Evolutionary conservation across 2,113 vertebrate genomes (phyloP).

Genomic region (Lethenteron reissneri): DNA sequence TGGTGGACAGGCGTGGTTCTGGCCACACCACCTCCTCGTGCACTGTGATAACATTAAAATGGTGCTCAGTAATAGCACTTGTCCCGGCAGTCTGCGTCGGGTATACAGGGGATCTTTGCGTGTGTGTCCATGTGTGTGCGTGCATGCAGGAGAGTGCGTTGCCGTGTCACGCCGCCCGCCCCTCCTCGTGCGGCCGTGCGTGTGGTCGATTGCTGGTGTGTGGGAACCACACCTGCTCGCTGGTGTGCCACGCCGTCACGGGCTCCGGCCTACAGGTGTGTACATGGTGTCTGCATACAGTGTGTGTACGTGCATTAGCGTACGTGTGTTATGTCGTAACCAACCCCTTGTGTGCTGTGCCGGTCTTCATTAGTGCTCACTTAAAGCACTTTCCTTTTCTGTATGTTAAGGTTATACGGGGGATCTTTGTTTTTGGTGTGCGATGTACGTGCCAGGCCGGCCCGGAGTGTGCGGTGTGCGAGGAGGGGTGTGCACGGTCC

Average conservation of each 20-base stretch:
- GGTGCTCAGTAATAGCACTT: too few relatives aligned
- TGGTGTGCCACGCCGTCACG: constrained; percentile 34
- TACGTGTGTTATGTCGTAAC: not conserved
- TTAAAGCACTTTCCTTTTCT: not conserved
- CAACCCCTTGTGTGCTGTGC: not conserved
- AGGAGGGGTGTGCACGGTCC: constrained; percentile 35
- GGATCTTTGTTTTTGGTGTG: not conserved
- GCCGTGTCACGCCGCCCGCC: constrained; percentile 32
- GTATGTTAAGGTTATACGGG: not conserved
- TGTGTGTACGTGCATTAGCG: not conserved
- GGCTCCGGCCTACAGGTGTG: not conserved
- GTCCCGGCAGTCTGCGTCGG: too few relatives aligned
- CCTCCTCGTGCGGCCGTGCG: constrained; percentile 39
- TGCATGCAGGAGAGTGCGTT: constrained; percentile 28
- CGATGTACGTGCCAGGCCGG: constrained; percentile 21
- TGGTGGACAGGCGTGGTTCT: too few relatives aligned
- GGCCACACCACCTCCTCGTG: too few relatives aligned
- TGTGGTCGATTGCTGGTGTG: constrained; percentile 39
- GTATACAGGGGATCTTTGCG: not conserved
- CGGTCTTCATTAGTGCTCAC: not conserved
- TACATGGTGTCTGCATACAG: constrained; percentile 7
- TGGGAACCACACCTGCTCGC: constrained; percentile 41
- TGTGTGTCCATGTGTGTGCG: not conserved
- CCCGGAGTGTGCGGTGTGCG: constrained; percentile 39
- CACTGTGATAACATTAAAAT: too few relatives aligned